Conservation (phyloP, 2,888 invertebrate genomes). For the Conops quadrifasciatus region DNA sequence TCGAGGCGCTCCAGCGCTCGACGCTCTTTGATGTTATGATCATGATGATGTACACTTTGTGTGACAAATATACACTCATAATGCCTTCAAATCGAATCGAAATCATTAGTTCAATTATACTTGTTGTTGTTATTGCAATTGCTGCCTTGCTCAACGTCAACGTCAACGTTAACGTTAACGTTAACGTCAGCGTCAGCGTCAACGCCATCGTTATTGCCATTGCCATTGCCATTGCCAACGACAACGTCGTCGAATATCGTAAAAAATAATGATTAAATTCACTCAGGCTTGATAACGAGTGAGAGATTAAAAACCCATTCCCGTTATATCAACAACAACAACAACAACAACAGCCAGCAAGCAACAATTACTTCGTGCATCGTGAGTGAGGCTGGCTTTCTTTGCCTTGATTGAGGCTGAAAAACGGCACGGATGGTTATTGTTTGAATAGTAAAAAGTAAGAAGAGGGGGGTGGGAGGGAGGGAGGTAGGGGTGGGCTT, state of each 20-base stretch:
- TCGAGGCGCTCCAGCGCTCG: neutral
- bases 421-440: neutral
- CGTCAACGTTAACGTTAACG: neutral
- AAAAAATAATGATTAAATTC: slow-evolving; percentile 36
- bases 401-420: neutral
- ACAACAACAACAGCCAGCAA: neutral
- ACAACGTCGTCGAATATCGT: slow-evolving; percentile 10
- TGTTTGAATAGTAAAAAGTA: neutral
- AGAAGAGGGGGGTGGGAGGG: neutral
- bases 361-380: slow-evolving; percentile 10
- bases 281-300: slow-evolving; percentile 31
- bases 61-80: slow-evolving; percentile 14
- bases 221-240: neutral
- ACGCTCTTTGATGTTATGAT: slow-evolving; percentile 15
- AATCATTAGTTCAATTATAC: neutral
- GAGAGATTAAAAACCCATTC: slow-evolving; percentile 31
- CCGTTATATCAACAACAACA: neutral
- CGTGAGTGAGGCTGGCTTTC: too few relatives aligned
- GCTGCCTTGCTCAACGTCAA: neutral
- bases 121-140: neutral
- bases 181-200: neutral
- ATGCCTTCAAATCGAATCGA: neutral
- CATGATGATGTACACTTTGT: neutral
- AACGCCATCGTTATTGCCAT: neutral
- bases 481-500: neutral